Evolutionary conservation across 2,113 vertebrate genomes (phyloP).

Genomic region (Oostethus manadensis): DNA sequence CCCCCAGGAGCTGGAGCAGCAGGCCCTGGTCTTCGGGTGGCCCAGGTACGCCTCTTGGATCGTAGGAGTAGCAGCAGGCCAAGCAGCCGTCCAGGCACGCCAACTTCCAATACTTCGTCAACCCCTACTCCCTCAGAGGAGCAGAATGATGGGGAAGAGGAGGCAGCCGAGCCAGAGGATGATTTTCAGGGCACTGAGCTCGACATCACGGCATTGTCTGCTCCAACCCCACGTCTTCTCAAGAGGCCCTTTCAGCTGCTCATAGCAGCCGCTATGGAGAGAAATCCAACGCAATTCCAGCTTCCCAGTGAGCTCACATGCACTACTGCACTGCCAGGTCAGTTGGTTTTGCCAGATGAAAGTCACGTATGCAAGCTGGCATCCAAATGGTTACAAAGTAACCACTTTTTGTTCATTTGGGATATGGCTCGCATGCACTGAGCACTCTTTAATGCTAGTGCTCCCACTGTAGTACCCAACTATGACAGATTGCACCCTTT

Average conservation of each 20-base stretch:
- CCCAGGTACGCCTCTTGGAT: conserved; percentile 89
- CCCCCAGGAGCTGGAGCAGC: conserved; percentile 62
- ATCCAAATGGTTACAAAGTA: no score
- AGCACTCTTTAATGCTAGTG: no score
- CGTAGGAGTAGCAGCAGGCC: conserved; percentile 85
- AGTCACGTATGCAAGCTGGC: neutral
- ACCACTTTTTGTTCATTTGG: no score
- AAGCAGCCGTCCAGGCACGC: conserved; percentile 87
- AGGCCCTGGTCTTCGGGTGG: conserved; percentile 75
- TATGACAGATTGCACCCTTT: no score
- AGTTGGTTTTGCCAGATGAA: conserved; percentile 4
- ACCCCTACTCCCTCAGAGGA: conserved; percentile 91
- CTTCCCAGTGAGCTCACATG: conserved; percentile 95
- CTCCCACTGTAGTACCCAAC: no score
- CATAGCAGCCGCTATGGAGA: conserved; percentile 95
- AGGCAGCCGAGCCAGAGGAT: conserved; percentile 90
- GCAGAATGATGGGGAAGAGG: conserved; percentile 92
- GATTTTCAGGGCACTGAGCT: conserved; percentile 82
- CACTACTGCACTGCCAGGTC: conserved; percentile 95
- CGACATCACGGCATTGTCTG: conserved; percentile 63
- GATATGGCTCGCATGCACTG: no score
- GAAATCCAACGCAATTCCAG: conserved; percentile 97
- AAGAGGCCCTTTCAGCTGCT: conserved; percentile 96
- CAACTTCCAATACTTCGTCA: conserved; percentile 91
- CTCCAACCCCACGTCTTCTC: conserved; percentile 74